Evolutionary conservation across 2,797 vertebrate genomes (phyloP).

Genomic region (Acipenser oxyrinchus): DNA sequence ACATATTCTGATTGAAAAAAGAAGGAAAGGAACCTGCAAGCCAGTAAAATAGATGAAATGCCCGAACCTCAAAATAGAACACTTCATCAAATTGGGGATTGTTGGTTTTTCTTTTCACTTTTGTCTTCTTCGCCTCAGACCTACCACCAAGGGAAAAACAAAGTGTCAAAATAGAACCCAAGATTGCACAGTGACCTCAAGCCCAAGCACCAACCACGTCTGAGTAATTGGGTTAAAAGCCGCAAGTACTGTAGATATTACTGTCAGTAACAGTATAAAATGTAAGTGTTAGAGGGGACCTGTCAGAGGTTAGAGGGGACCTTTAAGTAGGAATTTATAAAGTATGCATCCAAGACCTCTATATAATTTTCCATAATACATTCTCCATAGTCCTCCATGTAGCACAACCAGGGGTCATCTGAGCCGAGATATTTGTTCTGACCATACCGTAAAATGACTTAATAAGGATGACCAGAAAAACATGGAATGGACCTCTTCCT

Average conservation of each 20-base stretch:
- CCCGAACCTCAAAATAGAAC: conserved; percentile 92
- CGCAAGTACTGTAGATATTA: background rate
- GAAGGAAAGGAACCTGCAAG: background rate
- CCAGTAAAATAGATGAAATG: background rate
- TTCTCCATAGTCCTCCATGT: too few species aligned
- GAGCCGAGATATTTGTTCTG: too few species aligned
- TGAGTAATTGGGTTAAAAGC: background rate
- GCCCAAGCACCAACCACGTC: background rate
- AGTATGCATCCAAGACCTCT: too few species aligned
- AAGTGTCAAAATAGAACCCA: background rate
- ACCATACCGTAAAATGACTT: too few species aligned
- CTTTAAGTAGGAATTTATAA: too few species aligned
- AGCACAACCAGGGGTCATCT: too few species aligned
- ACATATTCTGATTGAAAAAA: background rate
- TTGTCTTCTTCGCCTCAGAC: conserved; percentile 95
- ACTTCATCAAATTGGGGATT: conserved; percentile 96
- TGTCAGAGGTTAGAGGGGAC: too few species aligned
- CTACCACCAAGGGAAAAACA: conserved; percentile 44
- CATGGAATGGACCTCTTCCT: too few species aligned
- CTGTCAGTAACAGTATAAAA: too few species aligned
- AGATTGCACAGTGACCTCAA: background rate
- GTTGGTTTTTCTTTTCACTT: conserved; percentile 95
- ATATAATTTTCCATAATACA: too few species aligned
- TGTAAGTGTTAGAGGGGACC: too few species aligned
- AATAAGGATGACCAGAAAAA: too few species aligned